Base-by-base conservation (phyloP, 2,888 invertebrate species). In the Matsumyia berberina region DNA sequence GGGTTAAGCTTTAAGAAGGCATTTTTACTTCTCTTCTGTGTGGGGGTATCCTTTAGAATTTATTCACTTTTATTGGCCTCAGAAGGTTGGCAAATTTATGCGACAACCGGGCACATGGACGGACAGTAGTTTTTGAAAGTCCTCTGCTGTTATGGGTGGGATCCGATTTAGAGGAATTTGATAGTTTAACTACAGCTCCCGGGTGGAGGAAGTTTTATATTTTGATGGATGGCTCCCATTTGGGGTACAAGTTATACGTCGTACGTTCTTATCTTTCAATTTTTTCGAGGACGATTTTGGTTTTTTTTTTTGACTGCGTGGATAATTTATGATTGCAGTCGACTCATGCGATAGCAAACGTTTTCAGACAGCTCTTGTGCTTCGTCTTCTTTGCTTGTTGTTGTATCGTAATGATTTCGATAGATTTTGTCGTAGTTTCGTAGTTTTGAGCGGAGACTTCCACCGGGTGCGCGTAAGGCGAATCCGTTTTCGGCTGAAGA, bases 41-140 rank as follows among this genome's bases (percentile, higher is more conserved):
- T 74, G 15, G 44, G 35, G 42, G 31, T 55, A 44, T 80, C 85
- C 70, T 80, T 85, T 80, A 46, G 51, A 85, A 85, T 80, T 64
- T 80, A 85, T 85, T 74, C 79, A 80, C 80, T 70, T 67, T 80
- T 76, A 80, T 85, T 85, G 74, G 85, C 66, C 85, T 69, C 80
- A 2, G 55, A 69, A 74, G 79, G 73, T 58, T 69, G 49, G 57
- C 42, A 42, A 73, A 83, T 83, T 83, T 83, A 83, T 83, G 62
- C 79, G 83, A 57, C 62, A 73, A 78, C 78, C 72, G 62, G 51
- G 58, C 77, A 46, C 58, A 49, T 46, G 72, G 51, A 39, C 53
- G 72, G 51, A 39, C 53, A 42, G 49, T 46, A 12, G 39, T 62
- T 19, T 46, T 44, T 72, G 35, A 24, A 55, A 44, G n/a, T 37